These are phyloP conservation scores for Columba janthina DNA, from an alignment of 2,113 vertebrate species.

Conservation along the genomic window DNA sequence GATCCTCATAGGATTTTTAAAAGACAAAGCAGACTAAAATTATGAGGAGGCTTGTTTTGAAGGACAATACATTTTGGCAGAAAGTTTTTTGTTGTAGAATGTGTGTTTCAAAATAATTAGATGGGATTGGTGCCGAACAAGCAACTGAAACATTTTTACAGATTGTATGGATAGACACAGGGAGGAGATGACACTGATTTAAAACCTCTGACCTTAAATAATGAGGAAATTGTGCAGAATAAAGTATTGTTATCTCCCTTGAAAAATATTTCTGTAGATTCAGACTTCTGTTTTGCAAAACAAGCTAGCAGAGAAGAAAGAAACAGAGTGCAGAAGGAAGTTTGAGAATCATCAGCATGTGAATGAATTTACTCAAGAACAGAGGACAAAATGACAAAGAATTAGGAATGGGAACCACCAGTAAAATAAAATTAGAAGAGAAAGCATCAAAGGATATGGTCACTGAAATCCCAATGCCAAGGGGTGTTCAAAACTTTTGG, in stretches of 20 bases:
- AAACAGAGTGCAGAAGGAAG: neutral
- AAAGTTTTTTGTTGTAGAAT: accelerated
- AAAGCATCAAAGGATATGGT: neutral
- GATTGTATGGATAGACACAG: neutral
- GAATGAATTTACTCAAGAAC: neutral
- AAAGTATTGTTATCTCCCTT: neutral
- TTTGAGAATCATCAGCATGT: neutral
- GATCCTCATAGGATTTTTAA: neutral
- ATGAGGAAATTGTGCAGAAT: neutral
- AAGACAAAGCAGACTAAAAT: neutral
- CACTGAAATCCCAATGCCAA: neutral
- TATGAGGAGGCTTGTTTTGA: neutral
- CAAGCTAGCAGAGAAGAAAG: neutral
- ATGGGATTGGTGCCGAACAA: neutral
- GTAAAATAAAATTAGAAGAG: neutral
- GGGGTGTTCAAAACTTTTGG: neutral
- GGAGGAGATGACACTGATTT: neutral
- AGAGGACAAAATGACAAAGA: neutral
- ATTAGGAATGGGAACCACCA: neutral
- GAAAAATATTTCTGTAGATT: neutral
- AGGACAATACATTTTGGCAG: neutral
- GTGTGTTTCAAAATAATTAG: neutral
- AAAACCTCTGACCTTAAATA: neutral
- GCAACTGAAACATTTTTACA: neutral
- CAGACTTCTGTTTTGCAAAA: neutral